A percentile compares a stretch with the other conserved stretches of the same genome.
Evolutionary conservation across 2,797 vertebrate species (phyloP).

Genomic region (Sebastes itinus): DNA sequence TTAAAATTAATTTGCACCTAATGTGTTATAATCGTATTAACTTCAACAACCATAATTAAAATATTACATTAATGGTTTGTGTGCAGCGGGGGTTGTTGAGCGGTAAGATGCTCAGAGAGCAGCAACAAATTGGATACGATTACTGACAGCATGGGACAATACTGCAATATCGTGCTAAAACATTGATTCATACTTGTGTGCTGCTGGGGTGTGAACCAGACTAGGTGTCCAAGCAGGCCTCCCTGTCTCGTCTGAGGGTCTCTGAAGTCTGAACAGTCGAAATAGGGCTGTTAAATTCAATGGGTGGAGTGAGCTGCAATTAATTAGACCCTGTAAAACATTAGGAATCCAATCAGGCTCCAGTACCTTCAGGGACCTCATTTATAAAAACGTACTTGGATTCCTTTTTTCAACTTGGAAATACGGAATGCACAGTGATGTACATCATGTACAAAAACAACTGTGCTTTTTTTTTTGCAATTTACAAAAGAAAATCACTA

Average conservation of each 20-base stretch:
- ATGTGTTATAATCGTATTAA: too few species aligned
- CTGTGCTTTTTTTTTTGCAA: background rate
- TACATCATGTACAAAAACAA: background rate
- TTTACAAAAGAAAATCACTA: background rate
- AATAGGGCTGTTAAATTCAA: conserved; percentile 58
- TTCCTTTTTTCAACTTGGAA: conserved; percentile 25
- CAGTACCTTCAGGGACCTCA: conserved; percentile 32
- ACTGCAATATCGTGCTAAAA: background rate
- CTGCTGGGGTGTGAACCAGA: background rate
- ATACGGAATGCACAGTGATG: conserved; percentile 1
- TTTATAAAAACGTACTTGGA: conserved; percentile 51
- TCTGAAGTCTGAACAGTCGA: conserved; percentile 19
- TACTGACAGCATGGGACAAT: background rate
- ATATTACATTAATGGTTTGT: background rate
- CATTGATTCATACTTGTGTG: background rate
- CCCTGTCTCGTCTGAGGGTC: conserved; percentile 3
- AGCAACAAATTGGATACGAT: background rate
- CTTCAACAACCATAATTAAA: too few species aligned
- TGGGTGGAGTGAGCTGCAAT: conserved; percentile 51
- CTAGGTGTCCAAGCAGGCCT: background rate
- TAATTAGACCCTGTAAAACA: conserved; percentile 70
- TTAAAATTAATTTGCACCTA: too few species aligned
- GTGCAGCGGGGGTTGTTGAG: too few species aligned
- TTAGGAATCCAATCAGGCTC: conserved; percentile 58
- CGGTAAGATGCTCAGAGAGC: background rate